phyloP scores from a whole-genome alignment of 2,113 vertebrate species.

The Apteryx mantelli region DNA sequence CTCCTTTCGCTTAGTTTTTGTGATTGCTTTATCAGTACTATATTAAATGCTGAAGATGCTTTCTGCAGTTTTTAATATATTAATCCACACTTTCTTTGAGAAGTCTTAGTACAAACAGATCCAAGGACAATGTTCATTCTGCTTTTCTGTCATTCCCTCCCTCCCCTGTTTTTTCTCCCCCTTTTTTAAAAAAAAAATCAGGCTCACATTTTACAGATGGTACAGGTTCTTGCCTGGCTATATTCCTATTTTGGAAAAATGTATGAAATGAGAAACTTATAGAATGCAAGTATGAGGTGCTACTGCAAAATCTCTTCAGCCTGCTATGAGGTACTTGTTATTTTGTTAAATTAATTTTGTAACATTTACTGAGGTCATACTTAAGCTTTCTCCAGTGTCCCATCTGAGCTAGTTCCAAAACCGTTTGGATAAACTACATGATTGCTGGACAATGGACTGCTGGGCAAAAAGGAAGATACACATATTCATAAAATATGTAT shows the following conservation, averaged over 20 bases:
- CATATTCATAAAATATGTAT: neutral
- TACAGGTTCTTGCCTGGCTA: neutral
- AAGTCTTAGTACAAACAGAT: neutral
- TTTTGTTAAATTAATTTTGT: neutral
- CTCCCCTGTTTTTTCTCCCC: neutral
- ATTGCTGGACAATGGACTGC: neutral
- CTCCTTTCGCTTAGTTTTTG: neutral
- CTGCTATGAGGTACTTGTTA: neutral
- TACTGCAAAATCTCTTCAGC: neutral
- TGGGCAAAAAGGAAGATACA: neutral
- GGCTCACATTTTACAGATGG: neutral
- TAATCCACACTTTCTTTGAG: neutral
- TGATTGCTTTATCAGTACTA: neutral
- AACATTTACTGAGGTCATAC: neutral
- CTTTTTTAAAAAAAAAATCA: neutral
- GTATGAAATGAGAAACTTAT: neutral
- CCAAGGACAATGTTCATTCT: rapidly evolving
- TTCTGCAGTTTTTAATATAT: neutral
- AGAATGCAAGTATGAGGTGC: neutral
- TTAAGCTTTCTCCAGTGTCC: neutral
- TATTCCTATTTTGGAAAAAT: neutral
- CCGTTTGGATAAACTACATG: neutral
- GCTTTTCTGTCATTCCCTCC: neutral
- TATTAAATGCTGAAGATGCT: neutral
- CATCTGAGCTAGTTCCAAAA: neutral